A percentile compares a stretch with the other conserved stretches of the same genome.
Evolutionary conservation across 2,888 invertebrate genomes (phyloP).

Genomic region (Parasteatoda lunata): DNA sequence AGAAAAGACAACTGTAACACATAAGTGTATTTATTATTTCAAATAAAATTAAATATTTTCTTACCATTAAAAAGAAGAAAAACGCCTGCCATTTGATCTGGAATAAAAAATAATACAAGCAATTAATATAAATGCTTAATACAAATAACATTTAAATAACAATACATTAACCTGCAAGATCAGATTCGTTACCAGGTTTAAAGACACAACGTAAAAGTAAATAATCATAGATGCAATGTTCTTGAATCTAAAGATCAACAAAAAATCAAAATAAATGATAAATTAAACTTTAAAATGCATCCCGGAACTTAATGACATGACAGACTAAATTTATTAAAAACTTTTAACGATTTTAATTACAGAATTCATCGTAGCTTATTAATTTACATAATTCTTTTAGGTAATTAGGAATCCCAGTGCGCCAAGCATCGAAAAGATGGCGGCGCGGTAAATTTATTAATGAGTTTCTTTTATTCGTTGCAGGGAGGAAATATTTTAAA

Average conservation of each 20-base stretch:
- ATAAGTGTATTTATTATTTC: no score
- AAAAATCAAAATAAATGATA: background rate
- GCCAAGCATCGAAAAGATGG: conserved; percentile 1
- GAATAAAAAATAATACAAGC: no score
- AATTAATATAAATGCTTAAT: no score
- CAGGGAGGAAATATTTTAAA: conserved; percentile 18
- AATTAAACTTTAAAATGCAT: background rate
- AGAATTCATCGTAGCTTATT: conserved; percentile 9
- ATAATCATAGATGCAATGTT: no score
- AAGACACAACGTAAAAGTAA: no score
- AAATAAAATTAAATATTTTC: no score
- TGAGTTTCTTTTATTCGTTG: conserved; percentile 15
- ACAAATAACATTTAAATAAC: no score
- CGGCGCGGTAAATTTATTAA: conserved; percentile 32
- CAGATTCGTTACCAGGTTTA: no score
- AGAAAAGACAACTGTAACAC: no score
- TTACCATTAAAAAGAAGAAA: no score
- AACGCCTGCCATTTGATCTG: no score
- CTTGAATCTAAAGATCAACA: background rate
- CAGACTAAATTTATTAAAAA: conserved; percentile 1
- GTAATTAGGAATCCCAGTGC: conserved; percentile 28
- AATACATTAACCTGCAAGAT: no score
- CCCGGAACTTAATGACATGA: background rate
- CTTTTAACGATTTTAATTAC: conserved; percentile 33
- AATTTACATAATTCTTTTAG: background rate